Evolutionary conservation across 2,113 vertebrate species (phyloP).

Genomic region (Paradisaea rubra): DNA sequence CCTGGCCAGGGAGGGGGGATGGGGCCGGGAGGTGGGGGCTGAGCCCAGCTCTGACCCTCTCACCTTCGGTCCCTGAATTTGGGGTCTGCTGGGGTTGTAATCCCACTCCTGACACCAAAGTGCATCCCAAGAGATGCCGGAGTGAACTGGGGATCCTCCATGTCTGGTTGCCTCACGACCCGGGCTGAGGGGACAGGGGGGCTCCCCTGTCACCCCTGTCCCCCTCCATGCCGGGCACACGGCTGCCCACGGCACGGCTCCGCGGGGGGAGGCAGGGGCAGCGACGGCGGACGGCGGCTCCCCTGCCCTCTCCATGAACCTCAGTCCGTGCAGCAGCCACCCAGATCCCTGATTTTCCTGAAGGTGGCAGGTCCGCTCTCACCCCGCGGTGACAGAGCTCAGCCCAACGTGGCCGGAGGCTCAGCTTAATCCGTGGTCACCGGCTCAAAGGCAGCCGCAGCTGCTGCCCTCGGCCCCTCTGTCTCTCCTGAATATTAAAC

Average conservation of each 20-base stretch:
- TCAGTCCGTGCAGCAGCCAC: not conserved
- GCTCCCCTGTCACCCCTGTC: not conserved
- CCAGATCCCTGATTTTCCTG: not conserved
- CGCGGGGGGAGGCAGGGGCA: fast-evolving
- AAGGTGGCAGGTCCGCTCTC: not conserved
- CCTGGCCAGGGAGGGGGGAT: fast-evolving
- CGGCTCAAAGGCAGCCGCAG: not conserved
- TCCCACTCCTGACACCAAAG: not conserved
- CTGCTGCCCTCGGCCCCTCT: not conserved
- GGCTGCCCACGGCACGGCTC: not conserved
- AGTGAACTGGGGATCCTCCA: not conserved
- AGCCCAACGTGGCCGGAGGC: not conserved
- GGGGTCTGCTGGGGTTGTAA: not conserved
- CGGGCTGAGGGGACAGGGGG: not conserved
- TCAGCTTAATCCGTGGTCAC: not conserved
- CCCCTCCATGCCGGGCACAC: fast-evolving
- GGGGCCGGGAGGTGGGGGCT: not conserved
- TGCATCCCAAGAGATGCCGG: fast-evolving
- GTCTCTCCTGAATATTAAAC: not conserved
- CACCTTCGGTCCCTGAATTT: not conserved
- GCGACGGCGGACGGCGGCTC: fast-evolving
- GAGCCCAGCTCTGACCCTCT: not conserved
- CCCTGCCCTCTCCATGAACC: not conserved
- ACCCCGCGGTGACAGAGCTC: not conserved
- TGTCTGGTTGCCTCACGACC: fast-evolving